Base-by-base conservation (phyloP, 1,140 invertebrate genomes). In the Eufriesea mexicana region DNA sequence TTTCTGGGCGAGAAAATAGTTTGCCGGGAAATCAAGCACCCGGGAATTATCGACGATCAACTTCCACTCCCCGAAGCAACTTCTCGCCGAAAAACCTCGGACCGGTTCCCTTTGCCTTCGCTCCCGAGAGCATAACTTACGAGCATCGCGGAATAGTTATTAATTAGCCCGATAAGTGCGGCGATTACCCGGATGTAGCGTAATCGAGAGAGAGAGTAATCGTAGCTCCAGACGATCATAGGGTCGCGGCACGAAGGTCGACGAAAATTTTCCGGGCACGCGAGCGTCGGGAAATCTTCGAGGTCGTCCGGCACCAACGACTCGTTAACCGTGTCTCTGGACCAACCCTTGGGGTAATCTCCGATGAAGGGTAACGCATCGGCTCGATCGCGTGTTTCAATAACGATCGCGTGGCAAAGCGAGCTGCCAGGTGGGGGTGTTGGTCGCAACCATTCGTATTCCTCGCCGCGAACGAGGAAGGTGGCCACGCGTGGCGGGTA, bases 311-410 rank as follows among this genome's bases (percentile, higher is more conserved):
- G 28, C 55, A 51, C 49, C 20, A 35, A 51, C 23, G 49, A 20
- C 70, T 72, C 70, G 70, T 72, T 72, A 72, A 55, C 70, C 20
- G 47, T 2, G 49, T 10, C n/a, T 25, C 25, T n/a, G n/a, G n/a
- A n/a, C n/a, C 1, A 35, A 35, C 35, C 35, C 35, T 35, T 4
- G 35, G 35, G 35, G 35, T 35, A 35, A 35, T 35, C 20, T 20
- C 45, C 10, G 45, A 51, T 10, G 25, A 51, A 35, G 28, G 25
- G 35, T 42, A 55, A 72, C 64, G 42, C 42, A 42, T 47, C 42
- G 70, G 25, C 10, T 49, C 16, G 25, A 71, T 71, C 51, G 28
- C 66, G 14, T 54, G 23, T 51, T 72, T 54, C 20, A 72, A 72
- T 54, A 55, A 54, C 45, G 70, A 72, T 25, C 25, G 25, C 20